Conservation (phyloP, 2,888 invertebrate genomes). For the Brachynemurus nebulosus region DNA sequence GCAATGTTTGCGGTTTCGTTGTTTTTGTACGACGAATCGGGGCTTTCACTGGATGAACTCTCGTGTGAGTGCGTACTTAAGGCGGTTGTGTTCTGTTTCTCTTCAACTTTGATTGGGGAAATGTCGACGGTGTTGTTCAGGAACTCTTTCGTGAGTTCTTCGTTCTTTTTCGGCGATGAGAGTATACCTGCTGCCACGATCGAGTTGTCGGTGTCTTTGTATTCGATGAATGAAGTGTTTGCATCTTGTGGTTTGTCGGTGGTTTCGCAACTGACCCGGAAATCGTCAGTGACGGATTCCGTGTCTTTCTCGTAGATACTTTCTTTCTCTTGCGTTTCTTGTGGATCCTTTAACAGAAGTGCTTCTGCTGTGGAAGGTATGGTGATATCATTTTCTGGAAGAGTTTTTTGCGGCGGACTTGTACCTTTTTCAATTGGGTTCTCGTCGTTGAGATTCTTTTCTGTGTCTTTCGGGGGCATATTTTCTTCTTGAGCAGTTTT, state of each 20-base stretch:
- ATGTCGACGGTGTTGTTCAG: slow-evolving; percentile 43
- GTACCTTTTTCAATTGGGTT: no score
- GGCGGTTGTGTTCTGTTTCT: not conserved
- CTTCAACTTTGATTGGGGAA: slow-evolving; percentile 40
- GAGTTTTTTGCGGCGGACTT: no score
- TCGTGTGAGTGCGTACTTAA: no score
- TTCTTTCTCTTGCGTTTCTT: not conserved
- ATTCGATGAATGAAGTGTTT: not conserved
- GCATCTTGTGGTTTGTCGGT: not conserved
- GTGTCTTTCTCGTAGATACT: not conserved
- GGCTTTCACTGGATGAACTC: no score
- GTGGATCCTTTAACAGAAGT: not conserved
- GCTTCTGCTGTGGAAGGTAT: not conserved
- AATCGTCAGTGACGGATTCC: slow-evolving; percentile 1
- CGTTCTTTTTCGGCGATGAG: slow-evolving; percentile 32
- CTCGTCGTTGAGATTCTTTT: no score
- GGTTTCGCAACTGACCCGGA: not conserved
- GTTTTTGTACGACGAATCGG: no score
- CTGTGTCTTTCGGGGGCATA: no score
- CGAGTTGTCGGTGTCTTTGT: not conserved
- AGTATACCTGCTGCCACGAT: slow-evolving; percentile 17
- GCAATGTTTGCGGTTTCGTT: slow-evolving; percentile 24
- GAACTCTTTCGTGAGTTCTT: slow-evolving; percentile 36
- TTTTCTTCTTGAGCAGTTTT: no score
- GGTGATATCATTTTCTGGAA: no score